Percentiles rank a stretch among this genome's conserved stretches.
Conservation (phyloP, 2,888 invertebrate genomes). For the Drosophila monieri region DNA sequence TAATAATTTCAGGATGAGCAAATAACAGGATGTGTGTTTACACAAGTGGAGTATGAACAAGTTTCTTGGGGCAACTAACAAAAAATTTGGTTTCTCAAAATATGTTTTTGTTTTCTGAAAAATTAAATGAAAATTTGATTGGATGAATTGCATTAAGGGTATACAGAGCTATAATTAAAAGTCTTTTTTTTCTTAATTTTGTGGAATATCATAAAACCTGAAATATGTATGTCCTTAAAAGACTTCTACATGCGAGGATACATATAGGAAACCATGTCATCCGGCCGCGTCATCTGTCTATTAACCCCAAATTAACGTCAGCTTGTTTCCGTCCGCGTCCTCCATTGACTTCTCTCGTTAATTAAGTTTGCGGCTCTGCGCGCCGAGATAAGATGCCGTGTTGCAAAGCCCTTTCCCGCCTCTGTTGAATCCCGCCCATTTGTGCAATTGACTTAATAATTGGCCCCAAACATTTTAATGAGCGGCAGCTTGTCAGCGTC, state of each 20-base stretch:
- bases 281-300: conserved; percentile 11
- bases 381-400: conserved; percentile 46
- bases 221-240: too few species aligned
- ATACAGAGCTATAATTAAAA: background rate
- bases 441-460: conserved; percentile 57
- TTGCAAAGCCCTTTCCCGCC: conserved; percentile 6
- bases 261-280: background rate
- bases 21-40: background rate
- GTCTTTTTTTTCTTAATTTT: background rate
- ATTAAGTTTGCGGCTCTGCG: conserved; percentile 47
- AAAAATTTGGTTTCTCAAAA: background rate
- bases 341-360: conserved; percentile 42
- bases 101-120: background rate
- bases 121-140: background rate
- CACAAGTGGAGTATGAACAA: background rate
- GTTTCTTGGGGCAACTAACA: background rate
- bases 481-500: conserved; percentile 59
- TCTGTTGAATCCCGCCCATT: conserved; percentile 7
- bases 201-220: background rate
- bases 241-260: too few species aligned
- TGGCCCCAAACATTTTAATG: conserved; percentile 72
- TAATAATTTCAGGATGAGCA: background rate
- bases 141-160: background rate
- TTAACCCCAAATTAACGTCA: background rate
- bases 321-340: conserved; percentile 24